Percentiles rank a stretch among this genome's conserved stretches.
phyloP scores from a whole-genome alignment of 2,797 vertebrate genomes.

The Mallotus villosus region DNA sequence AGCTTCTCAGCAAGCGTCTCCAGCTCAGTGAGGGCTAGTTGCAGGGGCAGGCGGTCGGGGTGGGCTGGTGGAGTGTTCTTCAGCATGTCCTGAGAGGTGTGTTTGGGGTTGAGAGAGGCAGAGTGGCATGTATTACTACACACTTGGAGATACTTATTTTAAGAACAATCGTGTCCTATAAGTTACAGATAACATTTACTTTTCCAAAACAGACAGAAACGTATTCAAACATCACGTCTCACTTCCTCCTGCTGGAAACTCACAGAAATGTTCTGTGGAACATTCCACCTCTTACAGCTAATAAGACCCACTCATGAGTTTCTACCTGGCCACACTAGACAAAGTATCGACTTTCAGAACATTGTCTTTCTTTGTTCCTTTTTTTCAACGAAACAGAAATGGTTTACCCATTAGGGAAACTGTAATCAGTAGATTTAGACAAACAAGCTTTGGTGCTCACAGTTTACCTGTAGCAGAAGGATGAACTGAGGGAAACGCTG shows the following conservation, averaged over 20 bases:
- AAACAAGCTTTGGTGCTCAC: background rate
- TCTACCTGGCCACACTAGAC: background rate
- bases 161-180: background rate
- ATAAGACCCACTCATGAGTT: background rate
- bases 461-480: constrained; percentile 81
- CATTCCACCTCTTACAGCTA: background rate
- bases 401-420: background rate
- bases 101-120: background rate
- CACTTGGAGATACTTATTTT: background rate
- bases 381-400: background rate
- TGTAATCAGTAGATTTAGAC: background rate
- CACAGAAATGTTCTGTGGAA: background rate
- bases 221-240: constrained; percentile 5
- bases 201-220: background rate
- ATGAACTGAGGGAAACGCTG: constrained; percentile 89
- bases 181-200: background rate
- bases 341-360: background rate
- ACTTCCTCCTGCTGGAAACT: constrained; percentile 12
- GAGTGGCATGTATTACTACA: background rate
- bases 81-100: constrained; percentile 79
- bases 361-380: background rate
- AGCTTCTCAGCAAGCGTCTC: constrained; percentile 85
- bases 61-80: constrained; percentile 85
- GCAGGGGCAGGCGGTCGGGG: constrained; percentile 79
- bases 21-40: constrained; percentile 85